Conservation (phyloP, 2,113 vertebrate species). For the Leucoraja erinaceus region DNA sequence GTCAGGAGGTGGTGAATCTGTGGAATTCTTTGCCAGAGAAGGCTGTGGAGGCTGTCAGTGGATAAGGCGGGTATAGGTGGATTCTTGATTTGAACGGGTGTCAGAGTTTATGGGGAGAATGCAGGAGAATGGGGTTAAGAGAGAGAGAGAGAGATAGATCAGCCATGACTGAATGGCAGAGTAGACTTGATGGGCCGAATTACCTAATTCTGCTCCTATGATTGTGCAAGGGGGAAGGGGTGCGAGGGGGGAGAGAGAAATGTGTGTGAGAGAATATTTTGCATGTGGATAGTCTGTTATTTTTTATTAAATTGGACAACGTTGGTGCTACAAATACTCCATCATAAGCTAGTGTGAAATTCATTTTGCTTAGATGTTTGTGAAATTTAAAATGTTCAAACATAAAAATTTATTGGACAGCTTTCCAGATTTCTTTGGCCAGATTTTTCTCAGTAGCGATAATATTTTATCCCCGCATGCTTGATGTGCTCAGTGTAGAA, state of each 20-base stretch:
- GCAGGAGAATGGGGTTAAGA: no score
- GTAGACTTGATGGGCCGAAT: no score
- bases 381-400: neutral
- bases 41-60: no score
- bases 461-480: neutral
- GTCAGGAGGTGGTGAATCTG: no score
- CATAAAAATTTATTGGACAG: neutral
- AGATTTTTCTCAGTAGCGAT: neutral
- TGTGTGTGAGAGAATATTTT: neutral
- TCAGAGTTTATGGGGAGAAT: no score
- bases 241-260: neutral
- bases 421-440: neutral
- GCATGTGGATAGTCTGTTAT: neutral
- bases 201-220: no score
- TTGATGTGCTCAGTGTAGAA: neutral
- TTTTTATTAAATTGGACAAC: neutral
- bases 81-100: no score
- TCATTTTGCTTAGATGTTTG: neutral
- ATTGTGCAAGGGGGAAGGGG: no score
- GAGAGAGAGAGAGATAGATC: no score
- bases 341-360: neutral
- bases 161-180: no score
- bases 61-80: no score
- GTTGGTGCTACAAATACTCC: neutral
- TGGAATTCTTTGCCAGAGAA: no score